phyloP scores from a whole-genome alignment of 2,888 invertebrate species.

The Podotricha telesiphe region DNA sequence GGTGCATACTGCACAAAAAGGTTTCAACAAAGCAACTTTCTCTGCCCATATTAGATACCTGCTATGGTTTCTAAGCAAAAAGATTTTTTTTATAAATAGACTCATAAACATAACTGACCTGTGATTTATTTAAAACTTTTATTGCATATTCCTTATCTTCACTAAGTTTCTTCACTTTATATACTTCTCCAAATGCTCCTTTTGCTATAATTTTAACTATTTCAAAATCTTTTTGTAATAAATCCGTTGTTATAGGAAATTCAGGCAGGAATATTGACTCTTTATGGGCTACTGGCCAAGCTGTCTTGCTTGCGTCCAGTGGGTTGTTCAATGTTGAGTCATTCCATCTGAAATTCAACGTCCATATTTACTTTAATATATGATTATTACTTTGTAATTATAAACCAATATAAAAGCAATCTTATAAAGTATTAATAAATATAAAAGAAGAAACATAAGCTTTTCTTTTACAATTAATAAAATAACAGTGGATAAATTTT shows the following conservation, averaged over 20 bases:
- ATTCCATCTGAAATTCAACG: constrained; percentile 83
- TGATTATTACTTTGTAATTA: too few relatives aligned
- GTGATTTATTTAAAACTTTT: constrained; percentile 92
- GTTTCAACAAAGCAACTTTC: background rate
- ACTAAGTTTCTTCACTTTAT: constrained; percentile 88
- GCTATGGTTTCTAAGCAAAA: background rate
- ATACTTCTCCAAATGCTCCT: constrained; percentile 96
- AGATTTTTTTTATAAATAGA: constrained; percentile 12
- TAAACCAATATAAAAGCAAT: background rate
- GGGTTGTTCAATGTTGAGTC: constrained; percentile 85
- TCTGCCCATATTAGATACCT: background rate
- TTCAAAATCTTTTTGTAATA: constrained; percentile 84
- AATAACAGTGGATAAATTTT: background rate
- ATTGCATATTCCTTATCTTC: constrained; percentile 89
- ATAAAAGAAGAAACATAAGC: background rate
- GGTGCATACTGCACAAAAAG: background rate
- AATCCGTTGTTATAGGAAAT: constrained; percentile 88
- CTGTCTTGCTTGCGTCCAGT: constrained; percentile 86
- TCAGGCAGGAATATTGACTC: constrained; percentile 95
- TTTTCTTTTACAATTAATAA: background rate
- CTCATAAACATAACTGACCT: constrained; percentile 74
- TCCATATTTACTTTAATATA: background rate
- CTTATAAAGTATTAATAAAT: background rate
- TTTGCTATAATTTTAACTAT: constrained; percentile 90
- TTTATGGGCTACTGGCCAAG: constrained; percentile 92